Evolutionary conservation across 2,888 invertebrate species (phyloP).

Genomic region (Himalopsyche kuldschensis): DNA sequence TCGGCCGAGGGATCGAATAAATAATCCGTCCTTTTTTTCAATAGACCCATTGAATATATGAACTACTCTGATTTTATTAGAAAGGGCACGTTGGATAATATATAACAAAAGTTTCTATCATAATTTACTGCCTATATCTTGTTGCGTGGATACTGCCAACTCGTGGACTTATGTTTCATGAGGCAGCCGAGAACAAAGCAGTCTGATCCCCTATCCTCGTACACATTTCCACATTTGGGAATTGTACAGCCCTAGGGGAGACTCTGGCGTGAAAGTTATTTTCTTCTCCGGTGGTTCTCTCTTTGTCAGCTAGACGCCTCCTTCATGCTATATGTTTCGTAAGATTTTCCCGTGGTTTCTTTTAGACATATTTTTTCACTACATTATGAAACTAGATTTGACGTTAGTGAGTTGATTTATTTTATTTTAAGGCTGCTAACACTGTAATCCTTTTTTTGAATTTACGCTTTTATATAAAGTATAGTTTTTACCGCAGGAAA

Average conservation of each 20-base stretch:
- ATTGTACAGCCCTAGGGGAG: not conserved
- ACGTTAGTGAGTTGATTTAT: not conserved
- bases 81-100: not conserved
- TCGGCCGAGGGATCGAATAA: no score
- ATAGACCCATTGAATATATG: not conserved
- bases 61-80: not conserved
- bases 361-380: not conserved
- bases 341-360: not conserved
- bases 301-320: not conserved
- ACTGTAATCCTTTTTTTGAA: not conserved
- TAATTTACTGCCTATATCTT: not conserved
- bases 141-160: not conserved
- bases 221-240: not conserved
- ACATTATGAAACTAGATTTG: no score
- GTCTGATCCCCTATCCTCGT: not conserved
- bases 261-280: not conserved
- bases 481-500: no score
- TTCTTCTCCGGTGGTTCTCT: not conserved
- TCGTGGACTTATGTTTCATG: not conserved
- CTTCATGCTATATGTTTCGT: not conserved
- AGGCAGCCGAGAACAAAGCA: not conserved
- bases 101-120: not conserved
- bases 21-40: no score
- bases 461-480: no score
- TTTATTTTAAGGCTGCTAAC: not conserved